Evolutionary conservation across 2,888 invertebrate genomes (phyloP), one percentile per base, ranked within the genome.

Genomic region (Masnerella sp.): DNA sequence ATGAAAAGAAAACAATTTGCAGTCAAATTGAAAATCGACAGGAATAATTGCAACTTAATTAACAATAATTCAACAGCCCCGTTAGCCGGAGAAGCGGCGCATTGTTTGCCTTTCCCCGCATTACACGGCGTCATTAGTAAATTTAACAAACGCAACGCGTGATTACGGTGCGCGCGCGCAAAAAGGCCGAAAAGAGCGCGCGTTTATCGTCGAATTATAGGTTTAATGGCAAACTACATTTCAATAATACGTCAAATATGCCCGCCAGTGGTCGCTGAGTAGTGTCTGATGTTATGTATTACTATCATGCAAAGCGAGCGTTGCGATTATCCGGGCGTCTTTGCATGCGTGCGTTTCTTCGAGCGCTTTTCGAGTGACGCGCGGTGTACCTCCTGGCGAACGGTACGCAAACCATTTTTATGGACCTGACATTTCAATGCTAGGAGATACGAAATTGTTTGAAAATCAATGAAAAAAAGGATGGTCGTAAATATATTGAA

Each of bases 171-270:
- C 14, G 45, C 25, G 15, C 8, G 30, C 5, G 17, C 7, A 9
- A 56, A 9, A 45, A 32, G 7, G 30, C n/a, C 1, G 1, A 52
- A 58, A 67, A 42, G 47, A 52, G 9, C 9, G 22, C 14, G 12
- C 49, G 34, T 47, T 56, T 42, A 49, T 49, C 42, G 58, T 56
- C 32, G 49, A 58, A 67, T 67, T 67, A 67, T 38, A 58, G 67
- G 67, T 67, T 67, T 67, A 56, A 49, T 58, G 38, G 49, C 25
- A 67, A 67, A 58, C 67, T 67, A 47, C 58, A 67, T 67, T 58
- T 58, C 56, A 67, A 56, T 67, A 58, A 67, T 47, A 67, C 67
- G 49, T 67, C 58, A 67, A 58, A 49, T 58, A 67, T 67, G 58
- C 58, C 67, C 56, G 49, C 32, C 56, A 67, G 58, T 49, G 47